These are phyloP conservation scores for Paramuricea clavata DNA, from an alignment of 92 coral and sea anemone genomes.

Conservation along the genomic window DNA sequence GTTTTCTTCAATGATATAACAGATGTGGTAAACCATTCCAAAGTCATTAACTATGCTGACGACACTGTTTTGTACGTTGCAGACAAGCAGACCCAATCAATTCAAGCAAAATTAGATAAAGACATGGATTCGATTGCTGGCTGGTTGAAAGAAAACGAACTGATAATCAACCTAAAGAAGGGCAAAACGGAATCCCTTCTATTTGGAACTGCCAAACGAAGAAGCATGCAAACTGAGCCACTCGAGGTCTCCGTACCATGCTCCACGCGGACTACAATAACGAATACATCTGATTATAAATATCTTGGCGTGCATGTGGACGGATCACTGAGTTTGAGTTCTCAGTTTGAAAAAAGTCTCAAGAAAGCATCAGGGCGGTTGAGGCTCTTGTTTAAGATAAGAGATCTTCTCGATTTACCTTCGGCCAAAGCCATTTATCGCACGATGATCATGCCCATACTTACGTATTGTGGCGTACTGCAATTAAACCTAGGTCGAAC, in stretches of 20 bases:
- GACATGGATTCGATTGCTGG: constrained; percentile 1
- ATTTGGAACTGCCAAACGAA: constrained; percentile 12
- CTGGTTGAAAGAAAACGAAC: constrained; percentile 22
- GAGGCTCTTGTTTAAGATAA: constrained; percentile 4
- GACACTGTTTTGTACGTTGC: constrained; percentile 10
- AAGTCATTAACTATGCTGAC: constrained; percentile 27
- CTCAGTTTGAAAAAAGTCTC: constrained; percentile 20
- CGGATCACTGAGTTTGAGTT: constrained; percentile 1
- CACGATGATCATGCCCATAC: constrained; percentile 7
- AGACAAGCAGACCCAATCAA: constrained; percentile 1
- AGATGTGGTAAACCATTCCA: constrained; percentile 4
- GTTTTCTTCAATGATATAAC: constrained; percentile 25
- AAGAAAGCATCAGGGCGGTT: constrained; percentile 24
- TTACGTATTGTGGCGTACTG: constrained; percentile 28
- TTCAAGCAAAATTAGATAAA: not conserved
- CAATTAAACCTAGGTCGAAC: not conserved
- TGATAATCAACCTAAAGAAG: constrained; percentile 5
- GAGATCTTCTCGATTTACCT: not conserved
- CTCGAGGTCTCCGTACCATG: not conserved
- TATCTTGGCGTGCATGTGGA: constrained; percentile 28
- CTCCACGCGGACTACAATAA: not conserved
- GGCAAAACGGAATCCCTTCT: constrained; percentile 12
- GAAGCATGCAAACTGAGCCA: constrained; percentile 11
- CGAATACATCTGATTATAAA: constrained; percentile 5
- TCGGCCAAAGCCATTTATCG: constrained; percentile 22